Percentiles rank a stretch among this genome's conserved stretches.
Evolutionary conservation across 2,888 invertebrate genomes (phyloP).

Genomic region (Adelognathus sp.): DNA sequence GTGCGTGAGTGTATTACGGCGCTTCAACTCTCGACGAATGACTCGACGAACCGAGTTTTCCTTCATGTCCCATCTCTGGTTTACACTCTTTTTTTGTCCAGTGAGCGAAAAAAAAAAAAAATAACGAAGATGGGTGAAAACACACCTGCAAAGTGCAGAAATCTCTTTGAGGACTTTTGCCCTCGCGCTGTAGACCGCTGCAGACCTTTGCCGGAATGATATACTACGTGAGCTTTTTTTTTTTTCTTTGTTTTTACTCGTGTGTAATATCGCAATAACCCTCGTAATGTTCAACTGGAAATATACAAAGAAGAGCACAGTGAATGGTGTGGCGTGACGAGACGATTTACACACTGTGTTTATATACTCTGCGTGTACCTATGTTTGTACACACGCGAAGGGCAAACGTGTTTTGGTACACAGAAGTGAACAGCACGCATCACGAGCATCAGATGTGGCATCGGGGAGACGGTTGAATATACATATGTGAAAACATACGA

Average conservation of each 20-base stretch:
- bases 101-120: constrained; percentile 7
- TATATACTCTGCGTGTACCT: background rate
- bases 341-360: constrained; percentile 8
- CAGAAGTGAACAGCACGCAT: background rate
- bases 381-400: background rate
- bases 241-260: too few species aligned
- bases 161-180: background rate
- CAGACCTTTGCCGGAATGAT: background rate
- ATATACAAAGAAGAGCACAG: constrained; percentile 21
- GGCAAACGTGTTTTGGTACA: background rate
- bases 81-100: background rate
- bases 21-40: constrained; percentile 47
- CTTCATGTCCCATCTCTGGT: background rate
- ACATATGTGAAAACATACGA: background rate
- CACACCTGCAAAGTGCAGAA: constrained; percentile 28
- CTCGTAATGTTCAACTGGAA: background rate
- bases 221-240: constrained; percentile 10
- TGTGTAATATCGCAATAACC: background rate
- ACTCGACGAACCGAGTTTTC: constrained; percentile 21
- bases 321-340: constrained; percentile 11
- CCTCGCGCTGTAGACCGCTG: background rate
- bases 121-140: background rate
- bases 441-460: background rate
- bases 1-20: constrained; percentile 59
- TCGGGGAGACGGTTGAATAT: background rate